Percentiles rank a stretch among this genome's conserved stretches.
These are phyloP conservation scores for Pelmatolapia mariae DNA, from an alignment of 2,113 vertebrate species.

Conservation along the genomic window DNA sequence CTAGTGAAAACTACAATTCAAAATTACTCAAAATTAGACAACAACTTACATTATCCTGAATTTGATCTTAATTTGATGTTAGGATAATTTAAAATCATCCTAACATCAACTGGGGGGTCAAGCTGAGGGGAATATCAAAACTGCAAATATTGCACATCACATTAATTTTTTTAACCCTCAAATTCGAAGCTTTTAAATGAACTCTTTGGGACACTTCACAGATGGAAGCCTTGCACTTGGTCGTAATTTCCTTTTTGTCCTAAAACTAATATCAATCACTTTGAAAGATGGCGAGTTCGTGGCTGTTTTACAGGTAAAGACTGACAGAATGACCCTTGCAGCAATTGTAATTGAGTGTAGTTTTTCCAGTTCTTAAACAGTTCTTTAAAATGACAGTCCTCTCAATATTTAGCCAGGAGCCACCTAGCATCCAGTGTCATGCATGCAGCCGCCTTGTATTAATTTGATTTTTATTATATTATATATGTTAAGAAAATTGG, in stretches of 20 bases:
- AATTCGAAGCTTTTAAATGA: neutral
- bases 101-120: neutral
- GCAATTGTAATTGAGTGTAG: neutral
- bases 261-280: neutral
- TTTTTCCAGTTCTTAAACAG: neutral
- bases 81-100: neutral
- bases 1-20: neutral
- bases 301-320: neutral
- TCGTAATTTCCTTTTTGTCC: neutral
- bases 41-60: neutral
- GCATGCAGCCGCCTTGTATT: neutral
- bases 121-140: neutral
- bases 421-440: neutral
- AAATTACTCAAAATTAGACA: neutral
- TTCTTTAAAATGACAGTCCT: neutral
- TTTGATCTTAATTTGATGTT: neutral
- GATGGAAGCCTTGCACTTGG: neutral
- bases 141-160: neutral
- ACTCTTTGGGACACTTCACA: neutral
- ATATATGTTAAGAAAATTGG: neutral
- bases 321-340: neutral
- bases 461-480: neutral
- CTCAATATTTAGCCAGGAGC: neutral
- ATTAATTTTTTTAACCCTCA: neutral
- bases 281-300: neutral